Evolutionary conservation across 2,797 vertebrate species (phyloP), one percentile per base, ranked within the genome.

Genomic region (Pseudochromis fuscus): DNA sequence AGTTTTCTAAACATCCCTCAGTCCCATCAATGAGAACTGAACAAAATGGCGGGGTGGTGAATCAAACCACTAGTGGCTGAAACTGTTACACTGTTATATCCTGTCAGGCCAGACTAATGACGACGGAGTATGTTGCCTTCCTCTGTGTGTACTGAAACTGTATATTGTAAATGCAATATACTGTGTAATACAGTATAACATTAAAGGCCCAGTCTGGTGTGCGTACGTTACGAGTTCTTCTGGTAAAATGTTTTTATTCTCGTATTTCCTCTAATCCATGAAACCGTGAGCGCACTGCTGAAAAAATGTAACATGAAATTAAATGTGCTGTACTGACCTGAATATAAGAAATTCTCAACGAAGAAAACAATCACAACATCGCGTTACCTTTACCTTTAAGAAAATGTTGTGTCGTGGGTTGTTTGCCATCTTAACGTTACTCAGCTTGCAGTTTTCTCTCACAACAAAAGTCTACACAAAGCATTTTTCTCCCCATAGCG

Each of bases 91-190:
- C 88, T 87, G 85, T 79, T 78, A 42, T 30, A 68, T 27, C 70
- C 72, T 60, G 73, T 85, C 74, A 65, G 69, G 74, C 52, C 69
- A 66, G 76, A 78, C 40, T 72, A 23, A 70, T 44, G 67, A 75
- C 51, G 51, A 82, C 55, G 50, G 48, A 86, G 66, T 77, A 46
- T 60, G 87, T 79, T 87, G 87, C 88, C 87, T 90, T 91, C 68
- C 37, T 79, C 49, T 66, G 58, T 80, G 68, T 76, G 35, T 42
- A 38, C 72, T 82, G 51, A 69, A 56, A 64, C 11, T 53, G 67
- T 72, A 66, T 77, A 69, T 75, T 82, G 67, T 76, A 72, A 44
- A 77, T 83, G 67, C 79, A 86, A 84, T 78, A 78, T 76, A 57
- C 64, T 68, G 72, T 75, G 72, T 84, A 60, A 74, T 79, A 33